These are phyloP conservation scores for Pao palembangensis DNA, from an alignment of 2,113 vertebrate genomes.

Conservation along the genomic window DNA sequence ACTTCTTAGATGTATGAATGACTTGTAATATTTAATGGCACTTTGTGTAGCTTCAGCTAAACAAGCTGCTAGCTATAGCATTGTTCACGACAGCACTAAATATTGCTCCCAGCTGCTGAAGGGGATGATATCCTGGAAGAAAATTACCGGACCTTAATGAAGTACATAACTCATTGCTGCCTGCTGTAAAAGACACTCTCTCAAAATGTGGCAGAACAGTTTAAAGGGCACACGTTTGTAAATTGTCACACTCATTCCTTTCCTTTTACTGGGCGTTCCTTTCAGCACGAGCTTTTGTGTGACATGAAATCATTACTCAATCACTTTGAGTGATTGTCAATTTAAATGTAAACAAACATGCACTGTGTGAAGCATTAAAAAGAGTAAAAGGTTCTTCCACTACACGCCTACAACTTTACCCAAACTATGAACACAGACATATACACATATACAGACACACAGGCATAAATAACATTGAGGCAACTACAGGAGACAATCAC, in stretches of 20 bases:
- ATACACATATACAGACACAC: background rate
- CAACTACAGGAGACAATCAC: no score
- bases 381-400: background rate
- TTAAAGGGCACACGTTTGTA: conserved; percentile 56
- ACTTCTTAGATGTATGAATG: background rate
- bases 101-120: conserved; percentile 49
- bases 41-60: conserved; percentile 2
- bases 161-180: conserved; percentile 70
- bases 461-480: background rate
- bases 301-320: conserved; percentile 31
- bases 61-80: conserved; percentile 30
- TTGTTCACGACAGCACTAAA: conserved; percentile 43
- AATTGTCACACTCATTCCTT: conserved; percentile 36
- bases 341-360: conserved; percentile 26
- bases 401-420: no score
- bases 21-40: conserved; percentile 4
- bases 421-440: background rate
- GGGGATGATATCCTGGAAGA: conserved; percentile 65
- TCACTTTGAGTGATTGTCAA: conserved; percentile 41
- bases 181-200: conserved; percentile 35
- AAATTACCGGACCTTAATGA: conserved; percentile 71
- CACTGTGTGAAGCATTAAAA: background rate
- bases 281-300: conserved; percentile 15
- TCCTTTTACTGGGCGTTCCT: conserved; percentile 31
- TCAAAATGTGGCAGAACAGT: conserved; percentile 51